A percentile compares a stretch with the other conserved stretches of the same genome.
These are phyloP conservation scores for Rhynchotus rufescens DNA, from an alignment of 2,797 vertebrate species.

Conservation along the genomic window DNA sequence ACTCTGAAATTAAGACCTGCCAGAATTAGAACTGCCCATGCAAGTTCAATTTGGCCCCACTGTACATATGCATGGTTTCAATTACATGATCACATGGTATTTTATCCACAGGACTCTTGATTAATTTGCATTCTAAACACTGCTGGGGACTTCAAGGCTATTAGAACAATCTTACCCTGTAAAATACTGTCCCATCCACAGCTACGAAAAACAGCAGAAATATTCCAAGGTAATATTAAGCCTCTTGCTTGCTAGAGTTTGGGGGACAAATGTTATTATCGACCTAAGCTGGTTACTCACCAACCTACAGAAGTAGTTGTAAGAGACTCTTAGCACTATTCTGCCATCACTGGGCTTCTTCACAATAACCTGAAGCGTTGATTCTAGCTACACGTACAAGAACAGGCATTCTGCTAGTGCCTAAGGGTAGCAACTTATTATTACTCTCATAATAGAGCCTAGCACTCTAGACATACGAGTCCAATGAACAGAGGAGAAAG, in stretches of 20 bases:
- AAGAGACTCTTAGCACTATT: neutral
- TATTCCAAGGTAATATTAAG: neutral
- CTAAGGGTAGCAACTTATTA: neutral
- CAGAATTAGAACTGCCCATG: conserved; percentile 49
- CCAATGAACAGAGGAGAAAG: neutral
- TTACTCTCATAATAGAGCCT: neutral
- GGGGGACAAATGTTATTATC: neutral
- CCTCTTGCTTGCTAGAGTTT: neutral
- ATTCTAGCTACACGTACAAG: neutral
- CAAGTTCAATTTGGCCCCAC: conserved; percentile 19
- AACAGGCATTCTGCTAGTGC: neutral
- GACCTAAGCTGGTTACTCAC: neutral
- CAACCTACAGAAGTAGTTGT: too few species aligned
- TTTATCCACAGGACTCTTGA: conserved; percentile 18
- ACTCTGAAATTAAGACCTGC: conserved; percentile 25
- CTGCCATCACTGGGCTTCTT: neutral
- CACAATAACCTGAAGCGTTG: neutral
- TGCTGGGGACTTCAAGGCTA: neutral
- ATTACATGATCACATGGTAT: conserved; percentile 27
- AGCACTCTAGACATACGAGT: neutral
- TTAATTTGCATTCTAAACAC: conserved; percentile 13
- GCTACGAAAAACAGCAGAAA: neutral
- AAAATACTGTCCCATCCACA: neutral
- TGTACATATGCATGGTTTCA: neutral
- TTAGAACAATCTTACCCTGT: neutral